Conservation (phyloP, 2,113 vertebrate species). For the Pipa parva region DNA sequence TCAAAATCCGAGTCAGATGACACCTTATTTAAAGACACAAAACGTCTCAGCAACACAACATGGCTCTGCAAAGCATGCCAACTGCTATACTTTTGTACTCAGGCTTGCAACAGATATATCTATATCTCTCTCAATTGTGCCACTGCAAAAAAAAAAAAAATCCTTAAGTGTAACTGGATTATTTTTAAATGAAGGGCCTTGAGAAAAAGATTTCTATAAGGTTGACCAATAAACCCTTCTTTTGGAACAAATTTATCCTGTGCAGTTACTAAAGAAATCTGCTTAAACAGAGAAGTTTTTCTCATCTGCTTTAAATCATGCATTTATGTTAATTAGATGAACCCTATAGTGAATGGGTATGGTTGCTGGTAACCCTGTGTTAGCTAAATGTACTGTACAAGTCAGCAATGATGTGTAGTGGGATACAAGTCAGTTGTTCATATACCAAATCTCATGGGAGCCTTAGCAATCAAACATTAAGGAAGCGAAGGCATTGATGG, state of each 20-base stretch:
- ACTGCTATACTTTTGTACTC: too few species aligned
- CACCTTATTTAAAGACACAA: conserved; percentile 19
- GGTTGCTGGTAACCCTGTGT: too few species aligned
- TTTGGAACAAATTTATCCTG: too few species aligned
- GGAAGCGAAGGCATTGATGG: too few species aligned
- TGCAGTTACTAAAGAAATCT: too few species aligned
- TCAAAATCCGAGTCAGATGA: conserved; percentile 26
- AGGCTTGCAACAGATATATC: too few species aligned
- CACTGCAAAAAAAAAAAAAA: neutral
- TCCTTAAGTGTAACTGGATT: neutral
- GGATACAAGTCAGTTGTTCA: neutral
- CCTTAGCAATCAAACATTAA: neutral
- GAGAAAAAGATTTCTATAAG: neutral
- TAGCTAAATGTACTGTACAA: too few species aligned
- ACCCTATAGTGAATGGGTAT: too few species aligned
- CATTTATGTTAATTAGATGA: neutral
- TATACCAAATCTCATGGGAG: neutral
- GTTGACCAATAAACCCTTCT: too few species aligned
- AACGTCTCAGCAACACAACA: conserved; percentile 4
- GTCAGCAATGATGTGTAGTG: neutral
- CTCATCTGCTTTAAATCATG: too few species aligned
- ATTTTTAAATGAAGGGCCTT: neutral
- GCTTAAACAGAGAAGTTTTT: too few species aligned
- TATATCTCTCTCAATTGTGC: too few species aligned
- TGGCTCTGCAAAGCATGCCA: neutral